A percentile compares a stretch with the other conserved stretches of the same genome.
These are phyloP conservation scores for Cyanistes caeruleus DNA, from an alignment of 2,113 vertebrate species.

Conservation along the genomic window DNA sequence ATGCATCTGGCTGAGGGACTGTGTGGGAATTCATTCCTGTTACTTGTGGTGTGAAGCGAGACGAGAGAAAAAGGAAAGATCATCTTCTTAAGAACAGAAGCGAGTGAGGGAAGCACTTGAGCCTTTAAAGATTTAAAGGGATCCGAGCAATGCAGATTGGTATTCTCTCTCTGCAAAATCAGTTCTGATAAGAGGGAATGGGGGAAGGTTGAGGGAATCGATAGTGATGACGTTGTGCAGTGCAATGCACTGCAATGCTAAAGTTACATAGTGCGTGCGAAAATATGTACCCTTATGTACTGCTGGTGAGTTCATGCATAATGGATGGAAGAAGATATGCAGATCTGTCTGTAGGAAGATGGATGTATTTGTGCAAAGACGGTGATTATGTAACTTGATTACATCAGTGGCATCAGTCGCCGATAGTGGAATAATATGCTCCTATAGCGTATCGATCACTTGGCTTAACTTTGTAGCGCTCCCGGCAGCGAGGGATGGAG, in stretches of 20 bases:
- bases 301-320: slow-evolving; percentile 75
- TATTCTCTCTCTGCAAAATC: slow-evolving; percentile 62
- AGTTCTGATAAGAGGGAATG: slow-evolving; percentile 45
- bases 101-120: slow-evolving; percentile 14
- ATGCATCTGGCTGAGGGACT: slow-evolving; percentile 72
- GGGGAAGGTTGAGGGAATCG: slow-evolving; percentile 56
- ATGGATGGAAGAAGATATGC: slow-evolving; percentile 75
- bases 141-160: slow-evolving; percentile 35
- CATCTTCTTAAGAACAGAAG: neutral
- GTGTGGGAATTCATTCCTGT: slow-evolving; percentile 72
- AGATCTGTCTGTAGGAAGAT: slow-evolving; percentile 79
- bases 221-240: slow-evolving; percentile 76
- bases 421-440: slow-evolving; percentile 70
- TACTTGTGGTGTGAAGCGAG: slow-evolving; percentile 53
- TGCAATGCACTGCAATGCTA: slow-evolving; percentile 76
- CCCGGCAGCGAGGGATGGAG: slow-evolving; percentile 25
- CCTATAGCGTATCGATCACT: slow-evolving; percentile 54
- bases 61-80: slow-evolving; percentile 14
- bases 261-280: slow-evolving; percentile 69
- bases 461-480: slow-evolving; percentile 74
- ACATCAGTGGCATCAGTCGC: slow-evolving; percentile 78
- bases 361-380: slow-evolving; percentile 77
- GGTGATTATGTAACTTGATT: slow-evolving; percentile 83
- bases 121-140: slow-evolving; percentile 63
- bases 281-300: slow-evolving; percentile 69